A percentile compares a stretch with the other conserved stretches of the same genome.
phyloP scores from a whole-genome alignment of 2,113 vertebrate genomes.

The Nerophis lumbriciformis region DNA sequence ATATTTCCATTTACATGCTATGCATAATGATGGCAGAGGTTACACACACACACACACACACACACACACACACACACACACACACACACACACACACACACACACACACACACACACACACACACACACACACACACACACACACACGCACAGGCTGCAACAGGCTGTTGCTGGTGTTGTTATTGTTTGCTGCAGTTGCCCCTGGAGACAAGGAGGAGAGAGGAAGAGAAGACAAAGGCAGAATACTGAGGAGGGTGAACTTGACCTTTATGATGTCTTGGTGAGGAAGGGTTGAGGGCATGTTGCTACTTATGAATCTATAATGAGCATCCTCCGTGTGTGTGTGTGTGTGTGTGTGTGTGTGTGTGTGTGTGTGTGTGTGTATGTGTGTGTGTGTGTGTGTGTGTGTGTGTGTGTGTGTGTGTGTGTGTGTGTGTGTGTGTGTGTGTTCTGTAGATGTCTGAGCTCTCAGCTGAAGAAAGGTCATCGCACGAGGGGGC shows the following conservation, averaged over 20 bases:
- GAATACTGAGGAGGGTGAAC: constrained; percentile 65
- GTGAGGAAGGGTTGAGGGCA: constrained; percentile 63
- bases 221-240: constrained; percentile 38
- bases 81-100: constrained; percentile 16
- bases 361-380: constrained; percentile 5
- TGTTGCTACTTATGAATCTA: constrained; percentile 65
- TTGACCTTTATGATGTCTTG: constrained; percentile 72
- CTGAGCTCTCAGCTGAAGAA: constrained; percentile 50
- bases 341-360: constrained; percentile 20
- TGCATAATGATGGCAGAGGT: constrained; percentile 20
- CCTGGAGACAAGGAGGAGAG: constrained; percentile 55
- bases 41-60: constrained; percentile 28
- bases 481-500: constrained; percentile 60
- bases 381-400: constrained; percentile 8
- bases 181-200: constrained; percentile 40
- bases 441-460: constrained; percentile 10
- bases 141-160: constrained; percentile 31
- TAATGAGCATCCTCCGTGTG: constrained; percentile 49
- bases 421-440: constrained; percentile 17
- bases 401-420: constrained; percentile 15
- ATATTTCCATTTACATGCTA: no score
- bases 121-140: constrained; percentile 12
- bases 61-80: constrained; percentile 12
- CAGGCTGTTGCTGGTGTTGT: constrained; percentile 51
- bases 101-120: constrained; percentile 28